Evolutionary conservation across 2,113 vertebrate genomes (phyloP).

Genomic region (Dipodomys spectabilis): DNA sequence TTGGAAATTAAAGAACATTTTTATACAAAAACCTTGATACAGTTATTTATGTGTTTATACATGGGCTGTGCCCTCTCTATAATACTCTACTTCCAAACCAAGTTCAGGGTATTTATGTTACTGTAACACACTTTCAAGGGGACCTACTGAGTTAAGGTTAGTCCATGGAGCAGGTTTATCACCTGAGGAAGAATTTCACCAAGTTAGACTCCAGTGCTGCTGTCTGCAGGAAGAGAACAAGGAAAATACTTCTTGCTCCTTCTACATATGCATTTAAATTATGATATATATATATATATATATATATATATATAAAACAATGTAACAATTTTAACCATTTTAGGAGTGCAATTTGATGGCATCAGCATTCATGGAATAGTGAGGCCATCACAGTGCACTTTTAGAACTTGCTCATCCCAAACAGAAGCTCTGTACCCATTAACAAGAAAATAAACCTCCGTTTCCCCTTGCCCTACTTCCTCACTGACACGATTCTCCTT

Average conservation of each 20-base stretch:
- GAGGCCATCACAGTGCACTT: background rate
- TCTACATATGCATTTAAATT: constrained; percentile 29
- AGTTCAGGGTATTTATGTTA: background rate
- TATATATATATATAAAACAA: background rate
- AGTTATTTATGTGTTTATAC: background rate
- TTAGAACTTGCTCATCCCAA: background rate
- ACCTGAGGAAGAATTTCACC: constrained; percentile 32
- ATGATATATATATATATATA: background rate
- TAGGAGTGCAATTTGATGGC: background rate
- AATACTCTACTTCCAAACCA: background rate
- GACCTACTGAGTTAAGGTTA: background rate
- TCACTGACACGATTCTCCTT: background rate
- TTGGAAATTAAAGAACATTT: constrained; percentile 28
- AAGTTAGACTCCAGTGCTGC: constrained; percentile 10
- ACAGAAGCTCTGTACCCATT: background rate
- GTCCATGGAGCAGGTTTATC: background rate
- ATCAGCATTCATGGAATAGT: background rate
- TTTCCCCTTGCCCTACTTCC: background rate
- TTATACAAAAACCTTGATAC: background rate
- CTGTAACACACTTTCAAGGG: background rate
- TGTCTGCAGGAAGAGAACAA: constrained; percentile 14
- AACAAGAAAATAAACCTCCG: background rate
- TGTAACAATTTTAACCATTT: constrained; percentile 1
- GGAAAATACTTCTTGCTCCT: constrained; percentile 8
- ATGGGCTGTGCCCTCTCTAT: background rate